These are phyloP conservation scores for Chionodraco myersi DNA, from an alignment of 2,113 vertebrate genomes.

Conservation along the genomic window DNA sequence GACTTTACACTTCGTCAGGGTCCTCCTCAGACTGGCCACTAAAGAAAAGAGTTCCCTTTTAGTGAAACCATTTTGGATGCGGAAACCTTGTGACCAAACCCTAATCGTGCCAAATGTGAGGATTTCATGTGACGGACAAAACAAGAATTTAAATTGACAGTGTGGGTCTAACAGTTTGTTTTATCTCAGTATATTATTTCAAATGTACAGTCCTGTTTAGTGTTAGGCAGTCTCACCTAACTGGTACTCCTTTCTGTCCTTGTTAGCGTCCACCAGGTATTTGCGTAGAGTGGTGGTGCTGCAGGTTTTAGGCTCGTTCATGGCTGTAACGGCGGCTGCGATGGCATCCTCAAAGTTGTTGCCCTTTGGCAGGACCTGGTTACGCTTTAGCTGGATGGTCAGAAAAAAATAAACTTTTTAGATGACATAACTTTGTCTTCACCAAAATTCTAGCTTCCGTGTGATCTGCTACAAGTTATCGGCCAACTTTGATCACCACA, in stretches of 20 bases:
- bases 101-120: too few relatives aligned
- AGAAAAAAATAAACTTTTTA: neutral
- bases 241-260: conserved; percentile 90
- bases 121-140: neutral
- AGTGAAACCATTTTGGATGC: neutral
- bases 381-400: conserved; percentile 90
- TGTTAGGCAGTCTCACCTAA: conserved; percentile 83
- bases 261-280: conserved; percentile 92
- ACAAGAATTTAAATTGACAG: neutral
- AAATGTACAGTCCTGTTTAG: neutral
- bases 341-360: conserved; percentile 93
- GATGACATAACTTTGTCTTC: neutral
- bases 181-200: too few relatives aligned
- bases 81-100: neutral
- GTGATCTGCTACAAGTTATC: neutral
- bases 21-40: conserved; percentile 95
- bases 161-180: neutral
- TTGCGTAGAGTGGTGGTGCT: conserved; percentile 94
- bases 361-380: conserved; percentile 91
- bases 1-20: conserved; percentile 95
- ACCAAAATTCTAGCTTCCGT: neutral
- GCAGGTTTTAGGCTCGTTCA: conserved; percentile 99
- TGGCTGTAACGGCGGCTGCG: conserved; percentile 95
- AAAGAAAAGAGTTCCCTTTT: neutral
- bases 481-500: too few relatives aligned